Percentiles rank a stretch among this genome's conserved stretches.
phyloP scores from a whole-genome alignment of 2,888 invertebrate species.

The Philaethria dido region DNA sequence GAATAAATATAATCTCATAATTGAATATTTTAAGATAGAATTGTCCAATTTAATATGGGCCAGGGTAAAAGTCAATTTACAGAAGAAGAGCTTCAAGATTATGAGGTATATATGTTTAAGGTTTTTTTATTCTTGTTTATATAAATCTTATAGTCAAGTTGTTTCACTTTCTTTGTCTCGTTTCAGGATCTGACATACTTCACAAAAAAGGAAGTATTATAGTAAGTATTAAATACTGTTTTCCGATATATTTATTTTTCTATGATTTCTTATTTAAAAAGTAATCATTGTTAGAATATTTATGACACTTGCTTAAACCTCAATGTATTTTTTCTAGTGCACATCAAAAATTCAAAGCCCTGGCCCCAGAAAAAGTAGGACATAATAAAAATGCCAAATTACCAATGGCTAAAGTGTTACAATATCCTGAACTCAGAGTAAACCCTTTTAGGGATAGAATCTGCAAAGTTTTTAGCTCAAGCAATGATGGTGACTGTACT shows the following conservation, averaged over 20 bases:
- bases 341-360: slow-evolving; percentile 94
- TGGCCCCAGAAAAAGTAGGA: slow-evolving; percentile 95
- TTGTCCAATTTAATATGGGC: slow-evolving; percentile 83
- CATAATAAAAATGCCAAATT: slow-evolving; percentile 94
- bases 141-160: neutral
- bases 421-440: slow-evolving; percentile 93
- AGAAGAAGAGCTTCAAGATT: slow-evolving; percentile 95
- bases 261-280: neutral
- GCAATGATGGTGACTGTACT: slow-evolving; percentile 94
- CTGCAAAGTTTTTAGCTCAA: slow-evolving; percentile 95
- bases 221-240: slow-evolving; percentile 85
- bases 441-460: slow-evolving; percentile 97
- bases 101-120: slow-evolving; percentile 86
- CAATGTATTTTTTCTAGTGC: slow-evolving; percentile 83
- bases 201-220: slow-evolving; percentile 95
- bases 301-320: neutral
- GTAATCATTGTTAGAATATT: neutral
- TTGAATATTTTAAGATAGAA: neutral
- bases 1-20: neutral
- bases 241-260: neutral
- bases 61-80: slow-evolving; percentile 93
- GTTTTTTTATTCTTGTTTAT: neutral
- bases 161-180: slow-evolving; percentile 27
- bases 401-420: slow-evolving; percentile 92
- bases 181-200: slow-evolving; percentile 96